Conservation (phyloP, 2,797 vertebrate genomes). For the Acropternis orthonyx region DNA sequence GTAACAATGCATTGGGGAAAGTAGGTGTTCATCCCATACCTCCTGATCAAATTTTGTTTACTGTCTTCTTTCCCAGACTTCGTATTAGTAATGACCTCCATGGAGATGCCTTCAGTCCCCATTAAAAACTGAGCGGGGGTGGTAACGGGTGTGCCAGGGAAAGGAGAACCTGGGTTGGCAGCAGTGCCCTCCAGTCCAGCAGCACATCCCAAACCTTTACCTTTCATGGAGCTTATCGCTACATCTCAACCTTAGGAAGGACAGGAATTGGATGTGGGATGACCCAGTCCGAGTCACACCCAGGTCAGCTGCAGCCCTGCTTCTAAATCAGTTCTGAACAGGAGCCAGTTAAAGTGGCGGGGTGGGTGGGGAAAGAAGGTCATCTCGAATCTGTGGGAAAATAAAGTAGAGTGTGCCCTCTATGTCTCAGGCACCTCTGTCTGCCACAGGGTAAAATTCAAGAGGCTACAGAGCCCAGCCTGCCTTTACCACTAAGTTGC, state of each 20-base stretch:
- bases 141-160: not conserved
- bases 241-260: not conserved
- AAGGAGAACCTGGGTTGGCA: not conserved
- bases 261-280: not conserved
- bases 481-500: not conserved
- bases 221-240: constrained; percentile 1
- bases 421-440: not conserved
- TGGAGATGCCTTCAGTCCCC: not conserved
- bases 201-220: not conserved
- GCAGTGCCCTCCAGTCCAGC: not conserved
- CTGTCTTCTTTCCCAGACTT: constrained; percentile 11
- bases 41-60: constrained; percentile 65
- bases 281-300: not conserved
- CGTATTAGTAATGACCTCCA: not conserved
- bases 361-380: too few relatives aligned
- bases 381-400: not conserved
- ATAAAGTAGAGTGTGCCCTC: constrained; percentile 38
- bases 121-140: not conserved
- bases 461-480: not conserved
- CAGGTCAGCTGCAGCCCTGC: not conserved
- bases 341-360: not conserved
- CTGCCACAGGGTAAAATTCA: not conserved
- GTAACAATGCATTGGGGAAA: constrained; percentile 49
- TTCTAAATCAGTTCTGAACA: constrained; percentile 28
- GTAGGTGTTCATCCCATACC: constrained; percentile 36